Percentiles rank a stretch among this genome's conserved stretches.
Evolutionary conservation across 1,140 invertebrate genomes (phyloP).

Genomic region (Helicoverpa zea): DNA sequence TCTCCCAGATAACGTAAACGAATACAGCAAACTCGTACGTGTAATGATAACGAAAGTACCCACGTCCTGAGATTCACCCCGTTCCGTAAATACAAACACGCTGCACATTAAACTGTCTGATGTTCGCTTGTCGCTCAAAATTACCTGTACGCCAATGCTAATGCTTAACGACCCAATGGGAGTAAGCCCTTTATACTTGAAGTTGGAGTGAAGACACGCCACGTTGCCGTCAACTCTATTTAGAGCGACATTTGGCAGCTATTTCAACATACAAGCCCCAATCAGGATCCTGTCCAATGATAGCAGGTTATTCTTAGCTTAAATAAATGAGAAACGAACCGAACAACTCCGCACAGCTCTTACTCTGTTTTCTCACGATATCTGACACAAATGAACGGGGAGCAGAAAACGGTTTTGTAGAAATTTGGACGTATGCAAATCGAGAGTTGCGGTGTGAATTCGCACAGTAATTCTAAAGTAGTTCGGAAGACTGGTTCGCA

Average conservation of each 20-base stretch:
- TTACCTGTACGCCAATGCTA: slow-evolving; percentile 35
- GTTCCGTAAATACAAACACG: not conserved
- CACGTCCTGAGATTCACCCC: slow-evolving; percentile 1
- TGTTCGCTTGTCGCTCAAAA: slow-evolving; percentile 12
- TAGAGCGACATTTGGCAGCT: slow-evolving; percentile 34
- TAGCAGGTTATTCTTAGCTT: slow-evolving; percentile 46
- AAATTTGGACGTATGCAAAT: slow-evolving; percentile 38
- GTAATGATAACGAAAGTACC: slow-evolving; percentile 14
- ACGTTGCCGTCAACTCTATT: slow-evolving; percentile 23
- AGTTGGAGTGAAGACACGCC: slow-evolving; percentile 20
- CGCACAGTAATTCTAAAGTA: slow-evolving; percentile 15
- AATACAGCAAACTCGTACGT: slow-evolving; percentile 14
- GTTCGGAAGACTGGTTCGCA: not conserved
- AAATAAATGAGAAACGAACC: slow-evolving; percentile 31
- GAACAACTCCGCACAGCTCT: slow-evolving; percentile 12
- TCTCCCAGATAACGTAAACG: slow-evolving; percentile 26
- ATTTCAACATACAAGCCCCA: slow-evolving; percentile 28
- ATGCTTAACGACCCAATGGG: slow-evolving; percentile 28
- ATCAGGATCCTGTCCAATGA: slow-evolving; percentile 46
- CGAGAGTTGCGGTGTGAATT: slow-evolving; percentile 5
- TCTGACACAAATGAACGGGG: slow-evolving; percentile 15
- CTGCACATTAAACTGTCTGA: slow-evolving; percentile 18
- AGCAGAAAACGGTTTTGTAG: slow-evolving; percentile 11
- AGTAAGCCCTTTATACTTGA: slow-evolving; percentile 35
- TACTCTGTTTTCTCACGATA: not conserved